These are phyloP conservation scores for Melangyna quadrimaculata DNA, from an alignment of 2,888 invertebrate species.

Conservation along the genomic window DNA sequence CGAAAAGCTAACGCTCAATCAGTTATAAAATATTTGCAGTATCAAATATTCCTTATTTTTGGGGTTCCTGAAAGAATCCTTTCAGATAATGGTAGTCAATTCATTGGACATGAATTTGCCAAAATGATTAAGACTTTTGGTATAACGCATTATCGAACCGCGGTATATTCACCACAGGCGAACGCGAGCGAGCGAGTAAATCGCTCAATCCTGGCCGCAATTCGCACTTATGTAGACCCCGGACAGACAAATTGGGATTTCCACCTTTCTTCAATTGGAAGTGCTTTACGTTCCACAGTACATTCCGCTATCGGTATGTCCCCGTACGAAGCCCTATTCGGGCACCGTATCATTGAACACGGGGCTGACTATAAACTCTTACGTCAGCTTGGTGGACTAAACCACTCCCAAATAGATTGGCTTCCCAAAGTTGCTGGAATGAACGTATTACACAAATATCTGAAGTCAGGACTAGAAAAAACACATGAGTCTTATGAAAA, in stretches of 20 bases:
- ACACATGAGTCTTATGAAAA: background rate
- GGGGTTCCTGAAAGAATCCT: constrained; percentile 15
- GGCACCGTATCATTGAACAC: background rate
- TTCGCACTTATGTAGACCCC: background rate
- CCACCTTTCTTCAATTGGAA: background rate
- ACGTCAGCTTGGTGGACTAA: no score
- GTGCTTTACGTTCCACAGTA: background rate
- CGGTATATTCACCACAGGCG: background rate
- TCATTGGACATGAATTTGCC: background rate
- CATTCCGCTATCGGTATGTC: background rate
- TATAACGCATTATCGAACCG: background rate
- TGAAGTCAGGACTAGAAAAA: background rate
- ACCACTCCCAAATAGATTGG: no score
- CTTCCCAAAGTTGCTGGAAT: no score
- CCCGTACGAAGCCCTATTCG: background rate
- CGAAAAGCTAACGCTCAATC: background rate
- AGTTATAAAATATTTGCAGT: background rate
- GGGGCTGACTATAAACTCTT: background rate
- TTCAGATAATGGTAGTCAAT: background rate
- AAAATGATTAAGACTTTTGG: background rate
- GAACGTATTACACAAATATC: background rate
- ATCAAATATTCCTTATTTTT: background rate
- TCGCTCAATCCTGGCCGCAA: background rate
- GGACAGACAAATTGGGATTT: background rate
- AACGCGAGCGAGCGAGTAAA: constrained; percentile 14